phyloP scores from a whole-genome alignment of 64 coral and sea anemone genomes.

The Actinia tenebrosa region DNA sequence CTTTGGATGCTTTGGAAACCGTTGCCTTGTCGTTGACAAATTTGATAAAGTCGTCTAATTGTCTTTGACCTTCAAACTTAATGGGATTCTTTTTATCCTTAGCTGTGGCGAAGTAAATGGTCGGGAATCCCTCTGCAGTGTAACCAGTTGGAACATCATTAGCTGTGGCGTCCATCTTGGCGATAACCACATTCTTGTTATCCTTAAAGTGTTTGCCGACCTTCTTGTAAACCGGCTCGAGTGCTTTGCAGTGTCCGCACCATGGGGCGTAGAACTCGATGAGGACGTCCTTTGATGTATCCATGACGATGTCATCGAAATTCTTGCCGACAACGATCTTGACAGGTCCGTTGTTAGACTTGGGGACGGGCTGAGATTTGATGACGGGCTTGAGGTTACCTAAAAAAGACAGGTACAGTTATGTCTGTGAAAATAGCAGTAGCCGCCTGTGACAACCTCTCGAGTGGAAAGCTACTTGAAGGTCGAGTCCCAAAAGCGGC shows the following conservation, averaged over 20 bases:
- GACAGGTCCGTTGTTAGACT: conserved; percentile 78
- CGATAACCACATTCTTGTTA: conserved; percentile 76
- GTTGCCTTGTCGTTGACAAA: conserved; percentile 86
- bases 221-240: conserved; percentile 91
- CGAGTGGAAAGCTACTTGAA: too few relatives aligned
- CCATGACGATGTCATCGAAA: conserved; percentile 90
- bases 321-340: conserved; percentile 86
- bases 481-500: too few relatives aligned
- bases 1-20: conserved; percentile 48
- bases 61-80: conserved; percentile 79
- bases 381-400: conserved; percentile 80
- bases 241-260: conserved; percentile 90
- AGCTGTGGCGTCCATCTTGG: conserved; percentile 90
- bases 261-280: conserved; percentile 95
- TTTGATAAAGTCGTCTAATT: conserved; percentile 78
- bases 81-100: conserved; percentile 81
- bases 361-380: conserved; percentile 91
- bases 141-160: conserved; percentile 69
- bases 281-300: conserved; percentile 82
- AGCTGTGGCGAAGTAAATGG: conserved; percentile 82
- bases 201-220: conserved; percentile 85
- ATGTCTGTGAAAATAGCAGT: not conserved
- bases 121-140: conserved; percentile 80
- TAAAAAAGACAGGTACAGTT: conserved; percentile 7
- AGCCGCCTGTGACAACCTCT: not conserved